These are phyloP conservation scores for Drymodes brunneopygia DNA, from an alignment of 2,113 vertebrate genomes.

Conservation along the genomic window DNA sequence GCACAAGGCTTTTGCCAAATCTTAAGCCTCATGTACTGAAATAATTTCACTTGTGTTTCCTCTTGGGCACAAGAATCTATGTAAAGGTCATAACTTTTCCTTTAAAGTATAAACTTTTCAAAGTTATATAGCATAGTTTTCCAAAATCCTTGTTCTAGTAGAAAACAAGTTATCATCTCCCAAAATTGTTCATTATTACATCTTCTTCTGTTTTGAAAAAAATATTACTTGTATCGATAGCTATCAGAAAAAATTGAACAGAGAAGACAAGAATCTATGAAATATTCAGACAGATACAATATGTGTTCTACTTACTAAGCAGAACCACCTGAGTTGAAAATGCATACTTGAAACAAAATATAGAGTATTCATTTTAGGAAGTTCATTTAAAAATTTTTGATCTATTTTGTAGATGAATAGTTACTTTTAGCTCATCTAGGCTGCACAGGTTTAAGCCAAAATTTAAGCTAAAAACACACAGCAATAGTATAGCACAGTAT, in stretches of 20 bases:
- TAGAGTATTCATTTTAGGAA: not conserved
- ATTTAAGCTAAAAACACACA: not conserved
- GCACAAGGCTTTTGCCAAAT: constrained; percentile 20
- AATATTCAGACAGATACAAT: not conserved
- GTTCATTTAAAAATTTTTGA: not conserved
- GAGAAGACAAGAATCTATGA: not conserved
- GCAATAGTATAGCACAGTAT: not conserved
- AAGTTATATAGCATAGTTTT: not conserved
- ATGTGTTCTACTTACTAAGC: not conserved
- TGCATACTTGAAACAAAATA: not conserved
- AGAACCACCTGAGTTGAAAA: not conserved
- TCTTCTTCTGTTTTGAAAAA: not conserved
- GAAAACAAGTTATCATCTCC: not conserved
- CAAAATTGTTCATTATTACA: not conserved
- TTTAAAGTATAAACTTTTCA: constrained; percentile 2
- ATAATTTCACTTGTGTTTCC: constrained; percentile 38
- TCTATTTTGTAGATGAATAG: not conserved
- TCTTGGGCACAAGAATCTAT: not conserved
- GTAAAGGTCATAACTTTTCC: constrained; percentile 10
- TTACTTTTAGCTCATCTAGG: not conserved
- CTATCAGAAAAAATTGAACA: not conserved
- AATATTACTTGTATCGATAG: not conserved
- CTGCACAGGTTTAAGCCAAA: not conserved
- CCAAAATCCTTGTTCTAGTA: not conserved
- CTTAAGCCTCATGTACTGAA: constrained; percentile 24